These are phyloP conservation scores for Epistrophe grossulariae DNA, from an alignment of 2,888 invertebrate genomes.

Conservation along the genomic window DNA sequence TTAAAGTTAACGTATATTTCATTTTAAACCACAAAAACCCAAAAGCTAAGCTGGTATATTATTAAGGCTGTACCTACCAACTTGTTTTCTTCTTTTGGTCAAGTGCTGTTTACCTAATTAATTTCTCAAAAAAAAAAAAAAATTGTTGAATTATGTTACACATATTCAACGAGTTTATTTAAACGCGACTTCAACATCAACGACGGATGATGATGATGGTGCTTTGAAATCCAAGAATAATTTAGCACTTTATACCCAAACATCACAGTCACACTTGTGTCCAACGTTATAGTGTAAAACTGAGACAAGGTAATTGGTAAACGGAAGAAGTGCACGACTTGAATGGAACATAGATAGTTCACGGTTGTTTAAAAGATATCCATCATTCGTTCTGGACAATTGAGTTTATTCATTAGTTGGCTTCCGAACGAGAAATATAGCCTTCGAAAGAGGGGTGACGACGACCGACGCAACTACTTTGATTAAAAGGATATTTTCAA, in stretches of 20 bases:
- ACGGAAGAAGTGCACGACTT: constrained; percentile 69
- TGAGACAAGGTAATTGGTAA: constrained; percentile 59
- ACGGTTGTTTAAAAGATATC: constrained; percentile 49
- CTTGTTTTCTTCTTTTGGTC: constrained; percentile 36
- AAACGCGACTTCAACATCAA: constrained; percentile 34
- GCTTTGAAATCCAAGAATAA: constrained; percentile 59
- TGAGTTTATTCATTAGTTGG: constrained; percentile 68
- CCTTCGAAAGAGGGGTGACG: constrained; percentile 52
- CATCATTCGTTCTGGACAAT: constrained; percentile 62
- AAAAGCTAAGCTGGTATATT: constrained; percentile 2
- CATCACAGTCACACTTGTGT: constrained; percentile 41
- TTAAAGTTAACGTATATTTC: constrained; percentile 11
- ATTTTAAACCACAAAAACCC: constrained; percentile 4
- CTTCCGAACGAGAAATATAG: constrained; percentile 62
- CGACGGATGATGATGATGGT: constrained; percentile 8
- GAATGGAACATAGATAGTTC: constrained; percentile 2
- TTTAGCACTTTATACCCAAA: constrained; percentile 68
- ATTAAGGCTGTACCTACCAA: background rate
- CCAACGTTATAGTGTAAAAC: constrained; percentile 57
- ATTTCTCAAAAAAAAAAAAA: constrained; percentile 57
- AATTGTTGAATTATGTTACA: constrained; percentile 53
- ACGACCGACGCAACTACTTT: constrained; percentile 1
- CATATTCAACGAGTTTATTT: constrained; percentile 61
- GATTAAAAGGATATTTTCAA: constrained; percentile 40
- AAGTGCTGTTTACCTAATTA: constrained; percentile 69